Evolutionary conservation across 2,797 vertebrate species (phyloP), one percentile per base, ranked within the genome.

Genomic region (Hozukius guyotensis): DNA sequence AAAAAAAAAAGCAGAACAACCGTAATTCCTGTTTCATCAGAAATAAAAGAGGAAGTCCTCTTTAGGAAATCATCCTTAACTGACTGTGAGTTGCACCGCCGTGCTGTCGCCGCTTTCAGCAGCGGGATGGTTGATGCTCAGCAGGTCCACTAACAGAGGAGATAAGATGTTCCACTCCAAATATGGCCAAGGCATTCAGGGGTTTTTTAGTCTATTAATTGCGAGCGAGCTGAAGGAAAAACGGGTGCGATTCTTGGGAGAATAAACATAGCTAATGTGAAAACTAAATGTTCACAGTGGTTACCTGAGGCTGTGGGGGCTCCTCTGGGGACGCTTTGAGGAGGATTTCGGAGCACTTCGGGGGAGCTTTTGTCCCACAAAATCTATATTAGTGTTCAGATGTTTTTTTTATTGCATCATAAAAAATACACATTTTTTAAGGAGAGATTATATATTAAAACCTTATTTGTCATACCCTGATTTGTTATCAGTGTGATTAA

Each of bases 161-260:
- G 88, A 94, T 93, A 89, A 92, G 78, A 91, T 86, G 90, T 91
- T 94, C 93, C 91, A 93, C 88, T 93, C 94, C 95, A 93, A 93
- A 95, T 95, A 95, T 90, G 94, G 94, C 77, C 67, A 84, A 77
- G 73, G 85, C 79, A 91, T 83, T 86, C 75, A 25, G 57, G 62
- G 67, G 1, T 1, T 42, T 78, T 92, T 77, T 31, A 56, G 82
- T 89, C 83, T 70, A 83, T 88, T 82, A 85, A 90, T 77, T 86
- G 80, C 25, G 2, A 68, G 72, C 22, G 31, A 85, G 65, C 78
- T 5, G 38, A 63, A 79, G 76, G 38, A 42, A 42, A 76, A 75
- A 66, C 18, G 2, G 68, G 72, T 57, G 31, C 3, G 56, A 79
- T 77, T 80, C 42, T n/a, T 5, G n/a, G 46, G 34, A 84, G 74